Base-by-base conservation (phyloP, 2,888 invertebrate genomes). In the Cenopis cana region DNA sequence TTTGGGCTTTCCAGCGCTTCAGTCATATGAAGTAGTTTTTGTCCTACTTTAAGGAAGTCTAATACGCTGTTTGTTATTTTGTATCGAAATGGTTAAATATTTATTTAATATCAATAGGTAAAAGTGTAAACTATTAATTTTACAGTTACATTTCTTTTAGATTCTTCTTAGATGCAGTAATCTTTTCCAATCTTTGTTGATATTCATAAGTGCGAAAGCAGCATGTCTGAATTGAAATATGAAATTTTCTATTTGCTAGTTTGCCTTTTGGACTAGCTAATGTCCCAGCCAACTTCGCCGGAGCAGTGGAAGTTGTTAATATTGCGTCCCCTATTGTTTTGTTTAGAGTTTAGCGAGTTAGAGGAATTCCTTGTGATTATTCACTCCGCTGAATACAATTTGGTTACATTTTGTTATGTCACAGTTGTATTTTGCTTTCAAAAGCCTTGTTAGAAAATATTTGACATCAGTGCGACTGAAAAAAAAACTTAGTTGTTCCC, bases 291-390 rank as follows among this genome's bases (percentile, higher is more conserved):
- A 69, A 69, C 57, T 69, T 65, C 41, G 57, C 12, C 61, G n/a
- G 38, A 33, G 36, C 60, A 70, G 65, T 67, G 33, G 50, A 60
- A 60, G 64, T 65, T 65, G 57, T 55, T 66, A 64, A 56, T 69
- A 68, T 70, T 64, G 41, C 52, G 65, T 65, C 71, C 50, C 55
- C 68, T 62, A 62, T 72, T 72, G 62, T 68, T 68, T 68, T 72
- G 68, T 68, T 72, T 72, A 62, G 61, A 68, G 68, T 72, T 70
- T 49, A 67, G 59, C 38, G 52, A 69, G 69, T 69, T 65, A 61
- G 68, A 74, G 65, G 60, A 52, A 61, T 61, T 55, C 60, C 52
- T 50, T 29, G 69, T 69, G 69, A 69, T 69, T 69, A 69, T 65
- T 69, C 69, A 65, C 69, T 65, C 57, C 64, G 69, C 49, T 65